phyloP scores from a whole-genome alignment of 1,140 invertebrate genomes.

The Drosophila aff. region DNA sequence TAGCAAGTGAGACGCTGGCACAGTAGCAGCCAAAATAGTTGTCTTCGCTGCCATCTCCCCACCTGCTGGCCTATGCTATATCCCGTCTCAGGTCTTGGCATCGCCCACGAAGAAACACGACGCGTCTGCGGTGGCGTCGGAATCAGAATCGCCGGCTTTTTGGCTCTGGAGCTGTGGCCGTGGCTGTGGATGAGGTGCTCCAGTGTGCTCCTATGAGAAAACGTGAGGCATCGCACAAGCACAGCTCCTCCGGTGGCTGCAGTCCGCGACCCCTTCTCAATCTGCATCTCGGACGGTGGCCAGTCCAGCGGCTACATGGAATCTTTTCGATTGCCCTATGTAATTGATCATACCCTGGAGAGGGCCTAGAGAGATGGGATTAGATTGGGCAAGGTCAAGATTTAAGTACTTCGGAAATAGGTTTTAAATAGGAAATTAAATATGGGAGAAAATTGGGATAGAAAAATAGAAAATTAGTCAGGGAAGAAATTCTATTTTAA shows the following conservation, averaged over 20 bases:
- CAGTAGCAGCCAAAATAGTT: conserved; percentile 82
- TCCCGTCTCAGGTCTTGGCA: conserved; percentile 17
- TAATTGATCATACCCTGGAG: conserved; percentile 48
- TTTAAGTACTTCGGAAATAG: neutral
- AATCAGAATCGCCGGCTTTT: conserved; percentile 56
- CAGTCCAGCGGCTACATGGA: conserved; percentile 44
- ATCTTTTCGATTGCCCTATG: conserved; percentile 48
- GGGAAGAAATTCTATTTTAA: too few species aligned
- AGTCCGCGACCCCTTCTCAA: conserved; percentile 2
- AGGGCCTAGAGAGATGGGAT: too few species aligned
- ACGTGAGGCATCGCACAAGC: conserved; percentile 31
- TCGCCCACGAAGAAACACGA: conserved; percentile 79
- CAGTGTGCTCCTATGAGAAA: conserved; percentile 27
- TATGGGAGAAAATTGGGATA: too few species aligned
- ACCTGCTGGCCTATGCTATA: neutral
- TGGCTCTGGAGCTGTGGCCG: conserved; percentile 12
- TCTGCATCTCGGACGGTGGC: conserved; percentile 42
- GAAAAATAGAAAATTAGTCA: too few species aligned
- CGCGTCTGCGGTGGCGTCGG: conserved; percentile 65
- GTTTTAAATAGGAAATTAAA: neutral
- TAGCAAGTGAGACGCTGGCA: conserved; percentile 56
- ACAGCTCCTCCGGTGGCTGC: conserved; percentile 12
- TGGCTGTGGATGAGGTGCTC: conserved; percentile 16
- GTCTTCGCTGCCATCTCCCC: conserved; percentile 28
- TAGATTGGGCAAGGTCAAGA: neutral